Evolutionary conservation across 2,888 invertebrate species (phyloP).

Genomic region (Apamea epomidion): DNA sequence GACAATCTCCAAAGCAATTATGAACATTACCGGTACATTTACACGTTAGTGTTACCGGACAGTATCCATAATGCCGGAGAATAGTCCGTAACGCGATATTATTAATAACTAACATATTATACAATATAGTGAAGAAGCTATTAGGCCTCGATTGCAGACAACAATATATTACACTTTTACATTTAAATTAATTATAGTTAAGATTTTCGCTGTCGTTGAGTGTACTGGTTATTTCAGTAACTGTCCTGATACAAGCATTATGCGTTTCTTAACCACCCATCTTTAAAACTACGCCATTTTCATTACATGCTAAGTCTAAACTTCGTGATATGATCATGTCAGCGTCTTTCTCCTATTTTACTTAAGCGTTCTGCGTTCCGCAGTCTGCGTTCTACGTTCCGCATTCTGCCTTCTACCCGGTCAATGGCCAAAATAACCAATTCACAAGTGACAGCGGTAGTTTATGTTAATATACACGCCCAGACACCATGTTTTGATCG

Average conservation of each 20-base stretch:
- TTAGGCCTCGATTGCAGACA: conserved; percentile 79
- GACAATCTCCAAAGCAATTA: conserved; percentile 2
- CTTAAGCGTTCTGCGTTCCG: conserved; percentile 1
- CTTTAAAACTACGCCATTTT: conserved; percentile 24
- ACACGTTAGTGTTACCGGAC: conserved; percentile 8
- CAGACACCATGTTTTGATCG: conserved; percentile 59
- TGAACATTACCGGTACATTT: conserved; percentile 14
- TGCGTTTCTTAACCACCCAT: neutral
- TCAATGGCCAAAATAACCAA: conserved; percentile 55
- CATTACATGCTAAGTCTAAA: conserved; percentile 34
- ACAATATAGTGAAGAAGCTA: conserved; percentile 74
- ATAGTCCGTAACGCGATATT: conserved; percentile 24
- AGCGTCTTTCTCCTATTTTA: neutral
- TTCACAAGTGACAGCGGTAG: conserved; percentile 41
- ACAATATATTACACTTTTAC: conserved; percentile 79
- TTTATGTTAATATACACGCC: conserved; percentile 62
- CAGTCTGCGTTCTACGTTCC: neutral
- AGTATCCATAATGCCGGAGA: conserved; percentile 34
- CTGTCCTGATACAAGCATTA: conserved; percentile 14
- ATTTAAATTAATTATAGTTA: conserved; percentile 65
- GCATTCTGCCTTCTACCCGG: conserved; percentile 9
- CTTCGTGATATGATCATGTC: conserved; percentile 49
- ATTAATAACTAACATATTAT: conserved; percentile 72
- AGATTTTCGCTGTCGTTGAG: conserved; percentile 46
- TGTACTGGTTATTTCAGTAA: conserved; percentile 52